Conservation (phyloP, 2,888 invertebrate species). For the Drosophila affinis region DNA sequence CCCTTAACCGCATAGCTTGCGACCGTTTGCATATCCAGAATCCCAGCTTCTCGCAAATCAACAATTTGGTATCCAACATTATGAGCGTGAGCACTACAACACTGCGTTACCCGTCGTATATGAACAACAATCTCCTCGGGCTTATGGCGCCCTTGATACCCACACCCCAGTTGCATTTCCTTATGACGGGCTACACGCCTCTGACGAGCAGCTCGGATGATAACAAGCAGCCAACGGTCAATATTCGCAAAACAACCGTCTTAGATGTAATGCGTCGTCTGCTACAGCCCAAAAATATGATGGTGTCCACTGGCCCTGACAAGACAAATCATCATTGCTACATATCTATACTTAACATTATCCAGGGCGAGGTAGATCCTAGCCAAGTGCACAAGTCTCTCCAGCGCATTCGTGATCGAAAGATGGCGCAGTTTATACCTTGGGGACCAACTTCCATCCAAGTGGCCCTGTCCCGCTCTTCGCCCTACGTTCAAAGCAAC, state of each 20-base stretch:
- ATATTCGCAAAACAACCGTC: constrained; percentile 97
- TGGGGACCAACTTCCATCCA: constrained; percentile 99
- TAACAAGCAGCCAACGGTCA: constrained; percentile 83
- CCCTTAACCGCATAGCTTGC: constrained; percentile 96
- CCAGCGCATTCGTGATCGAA: constrained; percentile 96
- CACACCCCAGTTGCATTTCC: constrained; percentile 98
- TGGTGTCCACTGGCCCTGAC: constrained; percentile 98
- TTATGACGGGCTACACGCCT: constrained; percentile 99
- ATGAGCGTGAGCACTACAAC: constrained; percentile 99
- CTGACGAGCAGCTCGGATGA: constrained; percentile 93
- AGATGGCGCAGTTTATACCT: constrained; percentile 97
- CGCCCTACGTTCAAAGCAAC: constrained; percentile 97
- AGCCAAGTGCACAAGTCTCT: constrained; percentile 98
- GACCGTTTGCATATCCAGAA: constrained; percentile 97
- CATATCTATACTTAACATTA: constrained; percentile 98
- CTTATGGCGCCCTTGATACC: constrained; percentile 98
- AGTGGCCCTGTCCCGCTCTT: constrained; percentile 97
- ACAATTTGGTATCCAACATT: constrained; percentile 98
- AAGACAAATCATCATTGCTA: constrained; percentile 96
- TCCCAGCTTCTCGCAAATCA: constrained; percentile 98
- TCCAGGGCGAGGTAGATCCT: constrained; percentile 99
- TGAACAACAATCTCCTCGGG: constrained; percentile 99
- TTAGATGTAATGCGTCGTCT: constrained; percentile 98
- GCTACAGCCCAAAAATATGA: constrained; percentile 99
- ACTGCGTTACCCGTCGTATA: constrained; percentile 95